Evolutionary conservation across 2,888 invertebrate genomes (phyloP), one percentile per base, ranked within the genome.

Genomic region (Aplocera efformata): DNA sequence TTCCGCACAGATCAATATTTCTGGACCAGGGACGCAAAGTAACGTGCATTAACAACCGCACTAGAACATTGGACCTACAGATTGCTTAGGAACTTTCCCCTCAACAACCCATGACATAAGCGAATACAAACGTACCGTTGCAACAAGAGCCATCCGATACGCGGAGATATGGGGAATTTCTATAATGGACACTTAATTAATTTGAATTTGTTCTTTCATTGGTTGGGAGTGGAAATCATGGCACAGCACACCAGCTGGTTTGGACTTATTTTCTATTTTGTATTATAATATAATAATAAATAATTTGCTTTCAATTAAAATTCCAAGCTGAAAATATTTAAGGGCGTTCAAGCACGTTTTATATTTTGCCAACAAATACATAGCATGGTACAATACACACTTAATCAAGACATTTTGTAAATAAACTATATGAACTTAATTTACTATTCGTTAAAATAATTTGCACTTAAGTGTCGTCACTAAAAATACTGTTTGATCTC

Each of bases 71-170:
- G 46, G 49, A 45, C 51, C 39, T 37, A 36, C 38, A 34, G 21
- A 35, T 49, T 49, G 28, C 34, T 10, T 48, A 54, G 52, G 55
- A 55, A 55, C 52, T 55, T 47, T 53, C 51, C 53, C 42, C 41
- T 50, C 56, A 53, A 53, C 51, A 51, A 49, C 37, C 45, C 44
- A 34, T 37, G 11, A 5, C 48, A 48, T 49, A 40, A 39, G 42
- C 47, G 36, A 52, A 42, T 39, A 47, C 36, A 42, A 42, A 32
- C 38, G 49, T 17, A 32, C 21, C 31, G 20, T 40, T 32, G 46
- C 32, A 33, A 46, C 48, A 42, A 49, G 28, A 37, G 29, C 50
- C 50, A 50, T 41, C 33, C 21, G 11, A 13, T 32, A 49, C 41
- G 35, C 40, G n/a, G n/a, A n/a, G n/a, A 46, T 37, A 34, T 44